phyloP scores from a whole-genome alignment of 2,888 invertebrate species.

The Allolobophora icterica region DNA sequence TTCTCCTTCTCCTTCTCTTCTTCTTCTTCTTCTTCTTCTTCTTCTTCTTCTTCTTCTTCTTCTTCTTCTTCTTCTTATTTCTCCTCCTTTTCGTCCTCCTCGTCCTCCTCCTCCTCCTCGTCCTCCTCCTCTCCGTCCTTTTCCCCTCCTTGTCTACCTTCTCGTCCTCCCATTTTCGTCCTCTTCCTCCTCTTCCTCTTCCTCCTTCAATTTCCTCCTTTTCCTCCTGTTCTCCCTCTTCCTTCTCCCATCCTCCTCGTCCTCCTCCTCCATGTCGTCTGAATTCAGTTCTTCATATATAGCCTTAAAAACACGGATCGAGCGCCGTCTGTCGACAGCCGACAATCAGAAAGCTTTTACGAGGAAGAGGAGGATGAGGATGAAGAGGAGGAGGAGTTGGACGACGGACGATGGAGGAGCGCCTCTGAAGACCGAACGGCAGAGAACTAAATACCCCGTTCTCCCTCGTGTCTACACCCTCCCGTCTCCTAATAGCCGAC shows the following conservation, averaged over 20 bases:
- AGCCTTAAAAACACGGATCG: too few species aligned
- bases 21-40: too few species aligned
- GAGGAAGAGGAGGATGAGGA: not conserved
- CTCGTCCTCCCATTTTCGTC: not conserved
- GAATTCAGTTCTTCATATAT: not conserved
- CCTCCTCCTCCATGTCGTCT: not conserved
- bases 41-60: not conserved
- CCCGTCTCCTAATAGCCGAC: not conserved
- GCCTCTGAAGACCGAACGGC: not conserved
- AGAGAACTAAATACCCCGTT: not conserved
- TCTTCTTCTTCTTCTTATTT: not conserved
- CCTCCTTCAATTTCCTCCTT: not conserved
- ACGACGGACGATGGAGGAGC: not conserved
- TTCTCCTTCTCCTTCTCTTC: too few species aligned
- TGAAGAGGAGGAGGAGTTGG: too few species aligned
- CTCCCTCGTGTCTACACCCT: not conserved
- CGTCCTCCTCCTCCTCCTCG: not conserved
- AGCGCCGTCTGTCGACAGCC: not conserved
- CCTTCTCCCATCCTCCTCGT: too few species aligned
- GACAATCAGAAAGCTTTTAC: conserved; percentile 14
- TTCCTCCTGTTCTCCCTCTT: not conserved
- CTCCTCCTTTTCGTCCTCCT: not conserved
- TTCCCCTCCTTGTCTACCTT: not conserved
- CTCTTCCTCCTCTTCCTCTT: not conserved
- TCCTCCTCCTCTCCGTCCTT: not conserved